These are phyloP conservation scores for Callinectes sapidus DNA, from an alignment of 2,888 invertebrate genomes.

Conservation along the genomic window DNA sequence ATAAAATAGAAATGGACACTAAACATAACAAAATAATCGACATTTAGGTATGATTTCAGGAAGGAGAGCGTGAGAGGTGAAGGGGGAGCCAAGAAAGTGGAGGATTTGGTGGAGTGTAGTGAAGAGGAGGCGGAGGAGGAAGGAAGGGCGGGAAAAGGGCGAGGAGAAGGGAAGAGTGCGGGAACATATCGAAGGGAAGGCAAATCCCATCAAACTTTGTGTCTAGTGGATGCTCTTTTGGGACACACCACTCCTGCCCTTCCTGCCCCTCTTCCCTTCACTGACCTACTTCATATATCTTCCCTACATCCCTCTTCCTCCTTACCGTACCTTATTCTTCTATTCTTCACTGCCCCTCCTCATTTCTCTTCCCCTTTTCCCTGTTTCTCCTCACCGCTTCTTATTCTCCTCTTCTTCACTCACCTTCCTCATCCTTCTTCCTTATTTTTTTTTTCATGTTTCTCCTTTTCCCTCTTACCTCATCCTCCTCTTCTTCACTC, in stretches of 20 bases:
- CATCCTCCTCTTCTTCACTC: too few relatives aligned
- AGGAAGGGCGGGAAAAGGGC: background rate
- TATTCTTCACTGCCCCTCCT: too few relatives aligned
- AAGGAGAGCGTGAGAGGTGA: too few relatives aligned
- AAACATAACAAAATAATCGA: background rate
- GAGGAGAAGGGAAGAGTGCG: background rate
- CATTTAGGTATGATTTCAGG: too few relatives aligned
- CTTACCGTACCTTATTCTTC: too few relatives aligned
- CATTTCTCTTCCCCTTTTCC: too few relatives aligned
- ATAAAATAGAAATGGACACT: background rate
- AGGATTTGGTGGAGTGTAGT: background rate
- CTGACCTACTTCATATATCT: background rate
- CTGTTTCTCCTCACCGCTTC: too few relatives aligned
- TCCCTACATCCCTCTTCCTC: background rate
- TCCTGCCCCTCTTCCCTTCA: background rate
- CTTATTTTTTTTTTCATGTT: too few relatives aligned
- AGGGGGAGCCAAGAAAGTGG: background rate
- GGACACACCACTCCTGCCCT: background rate
- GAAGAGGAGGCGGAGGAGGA: background rate
- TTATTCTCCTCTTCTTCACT: too few relatives aligned
- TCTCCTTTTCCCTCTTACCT: too few relatives aligned
- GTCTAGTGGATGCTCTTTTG: background rate
- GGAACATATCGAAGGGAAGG: background rate
- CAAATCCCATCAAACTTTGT: conserved; percentile 4
- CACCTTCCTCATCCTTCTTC: too few relatives aligned